phyloP scores from a whole-genome alignment of 2,797 vertebrate species.

The Podarcis lilfordi region DNA sequence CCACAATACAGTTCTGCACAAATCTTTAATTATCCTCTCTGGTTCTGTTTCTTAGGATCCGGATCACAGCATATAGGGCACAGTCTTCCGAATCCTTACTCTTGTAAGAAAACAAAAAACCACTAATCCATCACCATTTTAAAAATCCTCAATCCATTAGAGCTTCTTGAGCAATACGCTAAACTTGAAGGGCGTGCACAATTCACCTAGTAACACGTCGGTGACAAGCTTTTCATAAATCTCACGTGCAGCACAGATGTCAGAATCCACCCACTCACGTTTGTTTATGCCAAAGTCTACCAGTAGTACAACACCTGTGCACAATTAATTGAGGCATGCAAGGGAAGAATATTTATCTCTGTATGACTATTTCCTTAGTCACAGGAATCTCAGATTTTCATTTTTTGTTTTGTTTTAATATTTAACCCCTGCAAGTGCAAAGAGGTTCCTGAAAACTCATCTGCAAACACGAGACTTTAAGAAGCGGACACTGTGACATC shows the following conservation, averaged over 20 bases:
- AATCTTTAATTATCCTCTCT: not conserved
- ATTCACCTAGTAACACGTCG: not conserved
- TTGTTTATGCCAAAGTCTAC: not conserved
- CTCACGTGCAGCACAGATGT: not conserved
- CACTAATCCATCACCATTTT: not conserved
- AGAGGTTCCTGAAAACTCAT: not conserved
- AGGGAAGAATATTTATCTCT: not conserved
- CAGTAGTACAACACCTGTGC: not conserved
- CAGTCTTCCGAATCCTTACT: not conserved
- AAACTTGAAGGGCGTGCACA: not conserved
- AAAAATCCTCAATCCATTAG: not conserved
- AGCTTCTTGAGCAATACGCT: not conserved
- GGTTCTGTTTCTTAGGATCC: not conserved
- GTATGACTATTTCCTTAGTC: not conserved
- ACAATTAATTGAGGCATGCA: not conserved
- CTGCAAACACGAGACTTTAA: not conserved
- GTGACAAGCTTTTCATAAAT: not conserved
- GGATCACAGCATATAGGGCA: not conserved
- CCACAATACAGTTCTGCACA: not conserved
- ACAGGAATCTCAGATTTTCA: not conserved
- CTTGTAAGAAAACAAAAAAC: not conserved
- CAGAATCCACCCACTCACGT: not conserved
- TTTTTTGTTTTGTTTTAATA: not conserved
- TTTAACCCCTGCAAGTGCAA: not conserved
- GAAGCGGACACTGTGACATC: not conserved